Evolutionary conservation across 2,888 invertebrate genomes (phyloP).

Genomic region (Peribatodes rhomboidaria): DNA sequence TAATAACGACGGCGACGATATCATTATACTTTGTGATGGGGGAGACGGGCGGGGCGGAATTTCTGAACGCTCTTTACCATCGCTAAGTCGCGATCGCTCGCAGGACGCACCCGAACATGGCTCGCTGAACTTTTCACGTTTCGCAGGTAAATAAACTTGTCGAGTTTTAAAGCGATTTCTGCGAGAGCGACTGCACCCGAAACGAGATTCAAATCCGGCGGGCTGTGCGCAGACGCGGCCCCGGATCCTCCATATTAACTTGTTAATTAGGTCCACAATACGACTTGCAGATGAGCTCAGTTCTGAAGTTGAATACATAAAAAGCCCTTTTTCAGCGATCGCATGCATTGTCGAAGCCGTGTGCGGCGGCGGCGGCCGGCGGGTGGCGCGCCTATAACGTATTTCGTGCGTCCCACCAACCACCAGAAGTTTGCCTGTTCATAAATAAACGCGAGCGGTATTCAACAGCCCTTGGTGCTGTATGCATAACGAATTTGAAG

Average conservation of each 20-base stretch:
- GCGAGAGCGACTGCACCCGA: slow-evolving; percentile 46
- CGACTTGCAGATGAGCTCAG: slow-evolving; percentile 95
- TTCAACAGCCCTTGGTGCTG: slow-evolving; percentile 88
- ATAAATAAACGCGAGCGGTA: slow-evolving; percentile 88
- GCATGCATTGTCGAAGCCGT: slow-evolving; percentile 78
- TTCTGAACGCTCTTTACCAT: slow-evolving; percentile 85
- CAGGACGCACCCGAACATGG: slow-evolving; percentile 60
- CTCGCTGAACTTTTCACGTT: slow-evolving; percentile 60
- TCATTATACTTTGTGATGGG: slow-evolving; percentile 88
- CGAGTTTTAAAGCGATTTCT: slow-evolving; percentile 46
- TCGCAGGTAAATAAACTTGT: slow-evolving; percentile 67
- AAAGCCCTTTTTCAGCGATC: slow-evolving; percentile 89
- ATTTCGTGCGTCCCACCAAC: slow-evolving; percentile 83
- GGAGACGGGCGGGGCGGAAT: slow-evolving; percentile 85
- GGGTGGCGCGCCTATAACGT: slow-evolving; percentile 82
- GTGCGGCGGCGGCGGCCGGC: slow-evolving; percentile 56
- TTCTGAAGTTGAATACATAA: slow-evolving; percentile 89
- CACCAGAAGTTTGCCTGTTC: slow-evolving; percentile 87
- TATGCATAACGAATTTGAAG: slow-evolving; percentile 88
- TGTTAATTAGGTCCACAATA: slow-evolving; percentile 96
- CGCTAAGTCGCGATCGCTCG: slow-evolving; percentile 82
- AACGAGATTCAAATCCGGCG: slow-evolving; percentile 49
- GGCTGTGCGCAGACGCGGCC: slow-evolving; percentile 83
- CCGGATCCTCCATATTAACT: slow-evolving; percentile 94
- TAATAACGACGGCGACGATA: slow-evolving; percentile 85